A percentile compares a stretch with the other conserved stretches of the same genome.
Conservation (phyloP, 1,140 invertebrate species). For the Sarcophaga peregrina region DNA sequence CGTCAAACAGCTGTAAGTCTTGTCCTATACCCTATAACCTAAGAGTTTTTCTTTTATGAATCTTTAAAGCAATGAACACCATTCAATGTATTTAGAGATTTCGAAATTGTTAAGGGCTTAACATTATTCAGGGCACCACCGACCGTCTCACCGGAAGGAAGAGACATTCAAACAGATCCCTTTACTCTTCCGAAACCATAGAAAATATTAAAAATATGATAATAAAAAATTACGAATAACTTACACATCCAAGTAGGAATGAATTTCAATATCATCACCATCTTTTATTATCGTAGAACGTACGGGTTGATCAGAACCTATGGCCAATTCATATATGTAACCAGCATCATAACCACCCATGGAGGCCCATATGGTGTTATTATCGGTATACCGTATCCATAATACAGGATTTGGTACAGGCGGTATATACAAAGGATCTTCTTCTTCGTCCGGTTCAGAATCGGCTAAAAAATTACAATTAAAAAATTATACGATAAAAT, state of each 20-base stretch:
- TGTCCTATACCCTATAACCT: no score
- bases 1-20: no score
- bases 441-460: constrained; percentile 68
- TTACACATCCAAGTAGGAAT: constrained; percentile 70
- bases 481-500: background rate
- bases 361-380: constrained; percentile 70
- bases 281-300: constrained; percentile 66
- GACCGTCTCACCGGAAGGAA: no score
- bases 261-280: constrained; percentile 71
- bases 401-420: constrained; percentile 70
- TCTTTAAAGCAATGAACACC: no score
- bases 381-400: constrained; percentile 67
- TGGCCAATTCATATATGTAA: constrained; percentile 77
- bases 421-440: constrained; percentile 72
- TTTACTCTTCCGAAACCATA: no score
- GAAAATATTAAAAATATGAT: no score
- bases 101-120: no score
- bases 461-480: constrained; percentile 62
- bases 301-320: constrained; percentile 61
- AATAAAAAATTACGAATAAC: constrained; percentile 43
- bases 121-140: no score
- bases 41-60: no score
- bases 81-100: no score
- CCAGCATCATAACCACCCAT: constrained; percentile 79
- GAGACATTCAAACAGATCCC: no score